phyloP scores from a whole-genome alignment of 2,113 vertebrate species.

The Toxostoma redivivum region DNA sequence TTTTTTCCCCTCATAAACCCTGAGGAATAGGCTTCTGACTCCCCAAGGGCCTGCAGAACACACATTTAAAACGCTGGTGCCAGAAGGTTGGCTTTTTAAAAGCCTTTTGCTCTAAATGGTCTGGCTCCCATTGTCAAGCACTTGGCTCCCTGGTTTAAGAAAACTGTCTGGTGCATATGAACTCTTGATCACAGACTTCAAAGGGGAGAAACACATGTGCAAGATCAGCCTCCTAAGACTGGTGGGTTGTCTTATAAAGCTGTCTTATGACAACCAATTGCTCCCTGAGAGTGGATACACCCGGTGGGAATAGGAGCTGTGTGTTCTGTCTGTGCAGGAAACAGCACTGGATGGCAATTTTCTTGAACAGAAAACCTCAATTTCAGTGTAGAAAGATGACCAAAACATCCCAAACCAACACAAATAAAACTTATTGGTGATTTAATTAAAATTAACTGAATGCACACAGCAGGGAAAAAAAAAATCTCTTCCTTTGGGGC shows the following conservation, averaged over 20 bases:
- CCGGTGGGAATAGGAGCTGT: not conserved
- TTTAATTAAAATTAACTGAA: not conserved
- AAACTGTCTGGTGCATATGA: conserved; percentile 10
- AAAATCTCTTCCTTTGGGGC: not conserved
- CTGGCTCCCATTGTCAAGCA: conserved; percentile 22
- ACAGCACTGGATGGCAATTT: not conserved
- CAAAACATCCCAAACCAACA: not conserved
- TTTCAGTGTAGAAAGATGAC: not conserved
- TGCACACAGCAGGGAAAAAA: not conserved
- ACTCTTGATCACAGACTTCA: conserved; percentile 52
- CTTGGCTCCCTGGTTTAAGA: not conserved
- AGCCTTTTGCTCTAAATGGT: not conserved
- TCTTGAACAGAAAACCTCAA: not conserved
- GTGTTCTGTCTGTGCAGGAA: not conserved
- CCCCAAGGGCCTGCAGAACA: not conserved
- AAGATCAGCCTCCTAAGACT: not conserved
- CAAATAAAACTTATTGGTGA: not conserved
- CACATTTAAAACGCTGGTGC: not conserved
- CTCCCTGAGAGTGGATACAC: not conserved
- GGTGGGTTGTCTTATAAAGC: not conserved
- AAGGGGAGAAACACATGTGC: conserved; percentile 50
- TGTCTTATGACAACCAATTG: not conserved
- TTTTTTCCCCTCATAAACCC: not conserved
- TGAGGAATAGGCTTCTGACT: not conserved
- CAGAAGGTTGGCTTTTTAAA: not conserved